These are phyloP conservation scores for Gobiocypris rarus DNA, from an alignment of 2,113 vertebrate species.

Conservation along the genomic window DNA sequence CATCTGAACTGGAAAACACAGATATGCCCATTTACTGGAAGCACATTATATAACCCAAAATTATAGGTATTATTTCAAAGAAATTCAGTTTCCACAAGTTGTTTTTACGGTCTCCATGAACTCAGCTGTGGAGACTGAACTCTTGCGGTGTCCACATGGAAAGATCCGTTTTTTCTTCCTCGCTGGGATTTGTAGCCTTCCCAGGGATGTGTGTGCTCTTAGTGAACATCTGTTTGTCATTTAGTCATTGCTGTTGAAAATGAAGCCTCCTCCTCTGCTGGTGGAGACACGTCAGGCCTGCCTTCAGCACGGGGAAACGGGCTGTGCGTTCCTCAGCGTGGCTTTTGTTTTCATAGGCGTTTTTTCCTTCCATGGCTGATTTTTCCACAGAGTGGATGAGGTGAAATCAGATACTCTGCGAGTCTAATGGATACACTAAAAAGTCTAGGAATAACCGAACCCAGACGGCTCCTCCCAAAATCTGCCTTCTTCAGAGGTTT, in stretches of 20 bases:
- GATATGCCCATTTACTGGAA: background rate
- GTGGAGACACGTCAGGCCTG: too few relatives aligned
- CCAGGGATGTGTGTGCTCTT: constrained; percentile 60
- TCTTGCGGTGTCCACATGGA: constrained; percentile 63
- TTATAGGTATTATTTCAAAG: constrained; percentile 39
- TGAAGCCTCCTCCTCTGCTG: constrained; percentile 56
- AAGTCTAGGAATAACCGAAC: constrained; percentile 73
- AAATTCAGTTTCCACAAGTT: constrained; percentile 53
- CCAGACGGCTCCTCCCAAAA: constrained; percentile 62
- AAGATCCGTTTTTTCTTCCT: constrained; percentile 61
- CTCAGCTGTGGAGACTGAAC: constrained; percentile 51
- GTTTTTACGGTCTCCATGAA: constrained; percentile 50
- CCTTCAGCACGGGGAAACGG: background rate
- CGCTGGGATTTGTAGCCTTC: constrained; percentile 51
- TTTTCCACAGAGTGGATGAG: constrained; percentile 67
- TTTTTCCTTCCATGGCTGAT: background rate
- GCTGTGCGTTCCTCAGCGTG: background rate
- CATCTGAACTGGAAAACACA: too few relatives aligned
- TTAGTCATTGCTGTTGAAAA: constrained; percentile 63
- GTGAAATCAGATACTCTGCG: constrained; percentile 73
- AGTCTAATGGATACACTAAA: constrained; percentile 59
- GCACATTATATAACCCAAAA: constrained; percentile 36
- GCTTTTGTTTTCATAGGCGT: constrained; percentile 10
- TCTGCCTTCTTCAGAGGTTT: constrained; percentile 55
- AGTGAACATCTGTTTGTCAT: constrained; percentile 69